phyloP scores from a whole-genome alignment of 2,113 vertebrate species.

The Upupa epops region DNA sequence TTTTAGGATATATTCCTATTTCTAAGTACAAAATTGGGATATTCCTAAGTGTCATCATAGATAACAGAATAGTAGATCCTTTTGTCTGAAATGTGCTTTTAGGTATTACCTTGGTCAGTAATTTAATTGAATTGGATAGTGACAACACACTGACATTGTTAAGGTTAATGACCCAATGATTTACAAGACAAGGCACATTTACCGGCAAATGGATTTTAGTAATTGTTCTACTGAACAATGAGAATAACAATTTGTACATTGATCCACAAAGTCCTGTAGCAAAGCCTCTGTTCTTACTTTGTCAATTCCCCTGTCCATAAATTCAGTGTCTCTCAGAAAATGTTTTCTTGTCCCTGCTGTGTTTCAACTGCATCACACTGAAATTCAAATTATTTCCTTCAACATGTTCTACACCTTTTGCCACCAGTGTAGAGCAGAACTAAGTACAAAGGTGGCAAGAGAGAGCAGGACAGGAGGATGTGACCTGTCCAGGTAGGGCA shows the following conservation, averaged over 20 bases:
- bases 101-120: slow-evolving; percentile 74
- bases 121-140: slow-evolving; percentile 78
- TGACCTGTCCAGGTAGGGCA: background rate
- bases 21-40: slow-evolving; percentile 38
- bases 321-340: background rate
- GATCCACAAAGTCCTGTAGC: slow-evolving; percentile 65
- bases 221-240: slow-evolving; percentile 75
- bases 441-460: background rate
- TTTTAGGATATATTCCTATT: slow-evolving; percentile 47
- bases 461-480: background rate
- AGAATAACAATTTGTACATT: slow-evolving; percentile 73
- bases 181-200: slow-evolving; percentile 84
- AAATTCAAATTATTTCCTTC: background rate
- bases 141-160: slow-evolving; percentile 72
- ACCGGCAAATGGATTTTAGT: slow-evolving; percentile 80
- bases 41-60: slow-evolving; percentile 49
- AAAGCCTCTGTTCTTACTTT: slow-evolving; percentile 24
- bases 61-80: slow-evolving; percentile 55
- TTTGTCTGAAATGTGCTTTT: slow-evolving; percentile 69
- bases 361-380: background rate
- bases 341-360: background rate
- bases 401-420: background rate
- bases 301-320: background rate
- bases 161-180: slow-evolving; percentile 81
- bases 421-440: background rate